Conservation (phyloP, 2,888 invertebrate genomes). For the Anthophora plumipes region DNA sequence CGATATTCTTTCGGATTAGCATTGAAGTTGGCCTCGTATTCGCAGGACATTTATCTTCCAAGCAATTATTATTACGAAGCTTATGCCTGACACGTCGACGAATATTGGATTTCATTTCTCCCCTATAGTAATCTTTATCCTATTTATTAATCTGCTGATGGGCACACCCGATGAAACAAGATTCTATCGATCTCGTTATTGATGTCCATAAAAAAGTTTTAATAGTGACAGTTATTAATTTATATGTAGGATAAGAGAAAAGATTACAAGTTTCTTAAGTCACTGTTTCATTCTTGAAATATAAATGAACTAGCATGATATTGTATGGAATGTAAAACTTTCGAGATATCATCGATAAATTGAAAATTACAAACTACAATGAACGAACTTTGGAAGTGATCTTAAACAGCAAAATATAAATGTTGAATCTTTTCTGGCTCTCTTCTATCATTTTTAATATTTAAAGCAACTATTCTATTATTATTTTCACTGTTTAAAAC, state of each 20-base stretch:
- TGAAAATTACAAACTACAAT: no score
- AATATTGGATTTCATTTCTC: neutral
- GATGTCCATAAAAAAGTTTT: neutral
- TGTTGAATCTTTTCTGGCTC: no score
- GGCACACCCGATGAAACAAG: neutral
- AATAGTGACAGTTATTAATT: neutral
- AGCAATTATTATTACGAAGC: neutral
- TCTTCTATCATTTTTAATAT: no score
- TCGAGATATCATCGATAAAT: no score
- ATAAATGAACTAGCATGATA: no score
- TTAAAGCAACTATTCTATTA: no score
- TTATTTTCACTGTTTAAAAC: no score
- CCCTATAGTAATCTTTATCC: neutral
- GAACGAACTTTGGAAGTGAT: no score
- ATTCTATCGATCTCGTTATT: neutral
- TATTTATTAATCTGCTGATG: neutral
- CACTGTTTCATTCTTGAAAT: no score
- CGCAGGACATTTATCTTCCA: conserved; percentile 19
- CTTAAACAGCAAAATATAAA: no score
- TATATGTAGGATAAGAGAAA: neutral
- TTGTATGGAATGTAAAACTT: no score
- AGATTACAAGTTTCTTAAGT: neutral
- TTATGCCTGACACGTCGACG: neutral
- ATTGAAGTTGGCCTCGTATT: neutral
- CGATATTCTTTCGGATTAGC: conserved; percentile 4